Percentiles rank a stretch among this genome's conserved stretches.
phyloP scores from a whole-genome alignment of 2,113 vertebrate species.

The Podilymbus podiceps region DNA sequence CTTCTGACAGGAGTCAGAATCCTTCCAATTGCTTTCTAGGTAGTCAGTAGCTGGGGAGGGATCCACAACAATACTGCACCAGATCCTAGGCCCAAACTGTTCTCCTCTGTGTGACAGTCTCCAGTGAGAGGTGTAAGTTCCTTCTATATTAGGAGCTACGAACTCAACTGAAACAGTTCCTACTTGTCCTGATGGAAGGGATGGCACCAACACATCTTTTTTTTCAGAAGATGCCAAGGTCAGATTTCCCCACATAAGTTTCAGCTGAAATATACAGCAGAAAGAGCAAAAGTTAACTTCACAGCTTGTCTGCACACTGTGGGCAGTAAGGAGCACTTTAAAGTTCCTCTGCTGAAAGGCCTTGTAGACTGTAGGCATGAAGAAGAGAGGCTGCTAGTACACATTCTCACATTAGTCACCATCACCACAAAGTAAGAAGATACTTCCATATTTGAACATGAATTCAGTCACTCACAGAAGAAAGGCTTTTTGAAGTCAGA shows the following conservation, averaged over 20 bases:
- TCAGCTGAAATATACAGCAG: conserved; percentile 76
- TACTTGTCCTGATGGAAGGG: conserved; percentile 87
- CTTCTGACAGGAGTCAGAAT: conserved; percentile 15
- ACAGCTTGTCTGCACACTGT: not conserved
- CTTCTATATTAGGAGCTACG: conserved; percentile 88
- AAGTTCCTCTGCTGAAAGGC: not conserved
- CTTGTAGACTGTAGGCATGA: not conserved
- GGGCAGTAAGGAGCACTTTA: not conserved
- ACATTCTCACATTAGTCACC: not conserved
- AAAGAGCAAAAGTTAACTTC: not conserved
- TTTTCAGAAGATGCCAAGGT: conserved; percentile 85
- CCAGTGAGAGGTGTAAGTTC: conserved; percentile 98
- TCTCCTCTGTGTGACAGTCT: conserved; percentile 92
- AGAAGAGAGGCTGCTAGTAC: not conserved
- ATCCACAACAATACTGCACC: conserved; percentile 97
- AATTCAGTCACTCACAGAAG: not conserved
- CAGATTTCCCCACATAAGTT: conserved; percentile 98
- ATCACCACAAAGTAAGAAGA: not conserved
- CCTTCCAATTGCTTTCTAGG: conserved; percentile 27
- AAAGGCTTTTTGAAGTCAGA: not conserved
- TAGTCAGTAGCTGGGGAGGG: conserved; percentile 57
- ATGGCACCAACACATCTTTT: conserved; percentile 89
- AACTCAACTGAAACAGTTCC: conserved; percentile 94
- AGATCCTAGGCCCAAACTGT: conserved; percentile 95
- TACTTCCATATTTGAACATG: not conserved